Evolutionary conservation across 2,888 invertebrate genomes (phyloP).

Genomic region (Bibio marci): DNA sequence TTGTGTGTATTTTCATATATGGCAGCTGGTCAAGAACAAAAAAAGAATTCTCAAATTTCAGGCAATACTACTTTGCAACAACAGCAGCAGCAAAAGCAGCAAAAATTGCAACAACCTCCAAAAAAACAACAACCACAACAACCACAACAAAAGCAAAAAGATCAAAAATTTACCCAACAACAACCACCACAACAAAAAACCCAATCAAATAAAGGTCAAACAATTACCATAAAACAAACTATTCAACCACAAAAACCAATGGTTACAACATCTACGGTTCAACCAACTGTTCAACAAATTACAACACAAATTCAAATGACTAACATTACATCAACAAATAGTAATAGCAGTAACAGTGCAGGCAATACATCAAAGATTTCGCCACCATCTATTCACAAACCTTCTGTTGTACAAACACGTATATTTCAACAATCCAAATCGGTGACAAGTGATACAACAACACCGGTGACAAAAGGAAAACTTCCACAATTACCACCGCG

Average conservation of each 20-base stretch:
- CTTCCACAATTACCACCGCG: conserved; percentile 27
- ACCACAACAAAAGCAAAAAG: too few species aligned
- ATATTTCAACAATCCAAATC: too few species aligned
- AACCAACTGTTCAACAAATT: conserved; percentile 14
- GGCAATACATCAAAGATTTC: background rate
- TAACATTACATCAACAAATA: conserved; percentile 7
- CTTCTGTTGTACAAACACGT: conserved; percentile 5
- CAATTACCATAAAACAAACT: conserved; percentile 24
- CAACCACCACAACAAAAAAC: conserved; percentile 15
- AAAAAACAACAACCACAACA: conserved; percentile 10
- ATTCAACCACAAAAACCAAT: conserved; percentile 25
- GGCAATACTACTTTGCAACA: conserved; percentile 5
- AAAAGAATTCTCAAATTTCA: conserved; percentile 29
- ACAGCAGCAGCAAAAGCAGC: conserved; percentile 8
- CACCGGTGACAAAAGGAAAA: conserved; percentile 4
- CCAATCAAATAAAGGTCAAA: conserved; percentile 14
- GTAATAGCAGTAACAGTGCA: conserved; percentile 8
- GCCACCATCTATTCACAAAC: conserved; percentile 4
- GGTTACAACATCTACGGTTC: conserved; percentile 26
- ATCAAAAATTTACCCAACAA: too few species aligned
- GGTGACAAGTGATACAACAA: conserved; percentile 6
- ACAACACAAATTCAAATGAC: conserved; percentile 5
- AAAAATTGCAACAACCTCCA: conserved; percentile 1
- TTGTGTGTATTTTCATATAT: conserved; percentile 98
- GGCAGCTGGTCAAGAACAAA: conserved; percentile 76